Base-by-base conservation (phyloP, 2,888 invertebrate species). In the Acleris holmiana region DNA sequence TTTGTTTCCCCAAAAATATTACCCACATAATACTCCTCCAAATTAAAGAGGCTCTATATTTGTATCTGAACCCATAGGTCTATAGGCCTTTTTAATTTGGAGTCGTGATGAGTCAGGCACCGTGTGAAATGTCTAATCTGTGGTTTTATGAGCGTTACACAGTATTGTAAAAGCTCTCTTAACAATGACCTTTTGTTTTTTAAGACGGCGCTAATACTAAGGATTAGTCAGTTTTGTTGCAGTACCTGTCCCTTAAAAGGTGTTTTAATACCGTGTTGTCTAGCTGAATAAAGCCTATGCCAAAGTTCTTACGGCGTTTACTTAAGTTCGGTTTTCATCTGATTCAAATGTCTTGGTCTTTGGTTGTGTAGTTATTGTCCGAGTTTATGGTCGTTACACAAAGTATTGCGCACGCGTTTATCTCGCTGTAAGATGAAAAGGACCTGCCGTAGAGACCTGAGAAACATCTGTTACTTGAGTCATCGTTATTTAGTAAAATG, bases 1-100 rank as follows among this genome's bases (percentile, higher is more conserved):
- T 77, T 78, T 76, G 76, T 77, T 78, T 71, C 70, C 72, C 35
- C 29, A 8, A 68, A 69, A 80, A 81, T 79, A 75, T 81, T 82
- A 78, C 76, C 74, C 35, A 35, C 8, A 35, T 35, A 13, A 13
- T 35, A 35, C 35, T 35, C 1, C 35, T 29, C 29, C 29, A 29
- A 35, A 13, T 35, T 3, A 35, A 35, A 35, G 13, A 13, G 13
- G 8, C 13, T 23, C 23, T 35, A 13, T 35, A 8, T 35, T 13
- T 13, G 35, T 35, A 13, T 35, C 13, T 29, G 13, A 35, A 35
- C 13, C 13, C 4, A 13, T 13, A 13, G 13, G 35, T 4, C 4
- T 13, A 13, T 10, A 35, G 13, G 35, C 13, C 35, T 35, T 35
- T 29, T 13, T 35, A 13, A 13, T 35, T 13, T 35, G 4, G 13